Base-by-base conservation (phyloP, 1,140 invertebrate species). In the Teleopsis dalmanni region DNA sequence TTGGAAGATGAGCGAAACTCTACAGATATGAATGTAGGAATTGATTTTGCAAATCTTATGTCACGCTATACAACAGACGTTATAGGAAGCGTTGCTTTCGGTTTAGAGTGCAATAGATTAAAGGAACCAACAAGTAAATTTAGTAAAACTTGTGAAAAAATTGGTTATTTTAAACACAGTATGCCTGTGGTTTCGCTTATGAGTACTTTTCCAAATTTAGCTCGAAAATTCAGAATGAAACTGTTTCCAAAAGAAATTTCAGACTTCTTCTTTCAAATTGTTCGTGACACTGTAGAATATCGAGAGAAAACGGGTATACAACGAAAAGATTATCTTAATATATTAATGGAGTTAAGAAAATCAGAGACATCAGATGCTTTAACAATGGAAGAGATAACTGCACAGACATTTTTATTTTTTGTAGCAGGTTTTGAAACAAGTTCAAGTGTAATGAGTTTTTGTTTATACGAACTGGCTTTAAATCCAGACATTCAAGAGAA, bases 351-450 rank as follows among this genome's bases (percentile, higher is more conserved):
- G n/a, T 21, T 65, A 3, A 23, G 47, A 55, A 21, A 67, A 59
- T 21, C 64, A 61, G 40, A 22, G 53, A 2, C 63, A 22, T n/a
- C n/a, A n/a, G n/a, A n/a, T n/a, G n/a, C n/a, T n/a, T n/a, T 62
- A 38, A 57, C 57, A 26, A 54, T 65, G 22, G 50, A 62, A 44
- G 55, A 65, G 51, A 52, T 65, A n/a, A 71, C 75, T 0, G 73
- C 76, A 0, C 81, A 83, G 44, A 72, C 74, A 0, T 72, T 82
- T 57, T 57, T 80, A 1, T 83, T 83, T 58, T 76, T 83, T 51
- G 55, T 83, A 4, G 83, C 79, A 8, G 83, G 83, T 4, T 77
- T 73, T 52, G 75, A 77, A 50, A 75, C 75, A 0, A 73, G 73
- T 8, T 71, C 73, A 0, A 71, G 70, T 7, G 69, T 71, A 2